A percentile compares a stretch with the other conserved stretches of the same genome.
These are phyloP conservation scores for Paralvinella palmiformis DNA, from an alignment of 1,140 invertebrate genomes.

Conservation along the genomic window DNA sequence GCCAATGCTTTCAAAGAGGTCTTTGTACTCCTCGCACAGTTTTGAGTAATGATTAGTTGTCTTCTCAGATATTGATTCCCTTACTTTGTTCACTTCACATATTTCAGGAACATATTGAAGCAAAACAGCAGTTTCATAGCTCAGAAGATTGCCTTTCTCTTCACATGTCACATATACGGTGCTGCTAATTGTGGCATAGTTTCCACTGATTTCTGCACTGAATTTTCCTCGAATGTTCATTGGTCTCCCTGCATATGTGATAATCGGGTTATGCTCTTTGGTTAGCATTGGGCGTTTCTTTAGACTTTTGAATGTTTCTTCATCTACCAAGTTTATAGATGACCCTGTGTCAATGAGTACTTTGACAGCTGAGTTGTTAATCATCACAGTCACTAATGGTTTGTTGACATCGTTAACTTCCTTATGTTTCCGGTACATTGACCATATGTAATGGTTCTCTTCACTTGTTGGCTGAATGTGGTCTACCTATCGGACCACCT, in stretches of 20 bases:
- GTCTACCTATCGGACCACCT: conserved; percentile 4
- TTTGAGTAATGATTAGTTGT: conserved; percentile 2
- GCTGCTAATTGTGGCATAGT: neutral
- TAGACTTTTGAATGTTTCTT: neutral
- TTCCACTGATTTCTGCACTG: neutral
- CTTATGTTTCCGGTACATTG: neutral
- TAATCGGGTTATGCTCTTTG: neutral
- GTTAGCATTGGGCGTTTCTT: neutral
- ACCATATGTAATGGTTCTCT: conserved; percentile 3
- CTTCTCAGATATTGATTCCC: neutral
- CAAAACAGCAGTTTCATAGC: neutral
- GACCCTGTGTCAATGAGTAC: neutral
- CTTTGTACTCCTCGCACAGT: conserved; percentile 8
- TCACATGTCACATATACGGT: neutral
- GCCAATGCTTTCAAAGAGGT: conserved; percentile 2
- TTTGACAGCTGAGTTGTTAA: neutral
- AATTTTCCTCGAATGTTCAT: neutral
- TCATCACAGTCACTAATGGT: conserved; percentile 4
- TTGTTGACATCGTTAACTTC: conserved; percentile 1
- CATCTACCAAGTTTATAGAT: neutral
- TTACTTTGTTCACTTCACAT: neutral
- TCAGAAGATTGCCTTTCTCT: conserved; percentile 1
- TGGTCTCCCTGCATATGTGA: conserved; percentile 4
- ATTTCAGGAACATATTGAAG: conserved; percentile 4
- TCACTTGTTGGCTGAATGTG: neutral